Evolutionary conservation across 2,113 vertebrate species (phyloP).

Genomic region (Ceratotherium simum): DNA sequence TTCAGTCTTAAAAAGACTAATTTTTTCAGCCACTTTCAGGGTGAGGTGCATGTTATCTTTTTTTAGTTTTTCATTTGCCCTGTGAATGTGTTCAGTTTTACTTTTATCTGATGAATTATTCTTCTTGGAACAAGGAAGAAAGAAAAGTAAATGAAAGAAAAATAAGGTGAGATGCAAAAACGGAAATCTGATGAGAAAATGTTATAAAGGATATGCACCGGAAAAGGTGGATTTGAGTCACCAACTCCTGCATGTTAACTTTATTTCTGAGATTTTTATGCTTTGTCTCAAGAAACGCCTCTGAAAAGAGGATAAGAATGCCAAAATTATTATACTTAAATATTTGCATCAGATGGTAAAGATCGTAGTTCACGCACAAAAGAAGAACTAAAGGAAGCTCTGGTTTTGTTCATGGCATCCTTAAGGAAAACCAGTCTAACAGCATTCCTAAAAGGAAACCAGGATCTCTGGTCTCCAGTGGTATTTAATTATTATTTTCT

Average conservation of each 20-base stretch:
- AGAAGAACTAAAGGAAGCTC: constrained; percentile 21
- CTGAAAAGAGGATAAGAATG: neutral
- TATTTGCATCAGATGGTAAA: constrained; percentile 33
- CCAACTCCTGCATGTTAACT: neutral
- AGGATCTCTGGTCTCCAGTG: neutral
- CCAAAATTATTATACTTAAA: neutral
- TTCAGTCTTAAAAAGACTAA: neutral
- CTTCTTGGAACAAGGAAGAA: constrained; percentile 10
- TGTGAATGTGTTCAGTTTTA: constrained; percentile 50
- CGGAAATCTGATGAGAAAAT: constrained; percentile 1
- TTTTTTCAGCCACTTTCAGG: constrained; percentile 13
- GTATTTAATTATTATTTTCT: constrained; percentile 15
- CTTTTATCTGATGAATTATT: constrained; percentile 31
- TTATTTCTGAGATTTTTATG: neutral
- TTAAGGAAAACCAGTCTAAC: constrained; percentile 34
- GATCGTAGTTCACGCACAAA: neutral
- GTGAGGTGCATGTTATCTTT: neutral
- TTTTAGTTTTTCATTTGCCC: neutral
- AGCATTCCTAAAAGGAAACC: constrained; percentile 52
- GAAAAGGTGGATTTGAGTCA: neutral
- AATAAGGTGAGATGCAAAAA: constrained; percentile 14
- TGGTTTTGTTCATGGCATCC: neutral
- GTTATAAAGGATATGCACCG: neutral
- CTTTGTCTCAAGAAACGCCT: neutral
- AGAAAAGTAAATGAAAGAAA: constrained; percentile 34